Evolutionary conservation across 2,797 vertebrate genomes (phyloP), one percentile per base, ranked within the genome.

Genomic region (Myotis findleyi): DNA sequence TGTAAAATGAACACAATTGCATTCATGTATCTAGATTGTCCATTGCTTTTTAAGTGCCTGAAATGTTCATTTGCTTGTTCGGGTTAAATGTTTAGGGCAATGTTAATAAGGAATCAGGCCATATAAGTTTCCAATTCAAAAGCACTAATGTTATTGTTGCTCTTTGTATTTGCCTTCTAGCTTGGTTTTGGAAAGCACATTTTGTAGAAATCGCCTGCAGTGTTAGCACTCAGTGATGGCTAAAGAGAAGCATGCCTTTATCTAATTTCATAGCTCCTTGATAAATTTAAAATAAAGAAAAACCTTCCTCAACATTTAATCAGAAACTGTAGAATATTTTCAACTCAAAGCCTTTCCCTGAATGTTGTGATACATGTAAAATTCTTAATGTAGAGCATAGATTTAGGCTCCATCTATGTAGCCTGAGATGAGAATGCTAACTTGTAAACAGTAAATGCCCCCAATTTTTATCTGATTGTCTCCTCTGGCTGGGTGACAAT

Each of bases 251-350:
- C 23, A 62, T 38, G 64, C 21, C 36, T 92, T 93, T 94, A 89
- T 68, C 49, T 57, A 92, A 91, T 88, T 91, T 76, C 51, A 51
- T 86, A 83, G 38, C n/a, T 94, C 30, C 55, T 93, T 85, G n/a
- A 87, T 87, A 89, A 85, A 92, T 84, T 75, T 91, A 82, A 94
- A 96, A 91, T 93, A 62, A 91, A 96, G 72, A 89, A 93, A 96
- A 77, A 51, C 57, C 36, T 86, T 73, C 41, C 41, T 57, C 72
- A 90, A 77, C 25, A 95, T 76, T 80, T 88, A 85, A 90, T 89
- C 3, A 80, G 68, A 85, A 92, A 72, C 12, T 59, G 7, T 57
- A 51, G 36, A 86, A 30, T 86, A 88, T 92, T 96, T 96, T 93
- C 66, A 79, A 41, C 25, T 80, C 17, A 95, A 73, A 96, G 8